A percentile compares a stretch with the other conserved stretches of the same genome.
Conservation (phyloP, 2,797 vertebrate genomes). For the Myripristis murdjan region DNA sequence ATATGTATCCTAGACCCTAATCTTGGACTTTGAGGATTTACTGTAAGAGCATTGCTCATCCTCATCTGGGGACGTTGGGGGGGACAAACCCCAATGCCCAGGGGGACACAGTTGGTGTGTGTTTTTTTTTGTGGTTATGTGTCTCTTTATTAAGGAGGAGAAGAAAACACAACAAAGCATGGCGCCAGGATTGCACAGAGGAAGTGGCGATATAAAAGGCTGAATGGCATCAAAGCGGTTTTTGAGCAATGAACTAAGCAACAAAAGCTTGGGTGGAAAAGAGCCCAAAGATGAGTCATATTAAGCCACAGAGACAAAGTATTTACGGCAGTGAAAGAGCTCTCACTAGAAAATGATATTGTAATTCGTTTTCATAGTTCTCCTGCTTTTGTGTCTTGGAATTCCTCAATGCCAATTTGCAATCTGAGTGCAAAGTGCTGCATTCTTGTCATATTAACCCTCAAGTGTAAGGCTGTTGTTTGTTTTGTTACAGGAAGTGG, state of each 20-base stretch:
- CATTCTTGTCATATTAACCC: conserved; percentile 48
- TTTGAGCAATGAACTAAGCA: conserved; percentile 74
- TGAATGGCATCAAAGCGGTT: conserved; percentile 88
- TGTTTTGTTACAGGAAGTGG: conserved; percentile 49
- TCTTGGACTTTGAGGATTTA: conserved; percentile 62
- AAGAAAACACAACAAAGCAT: conserved; percentile 80
- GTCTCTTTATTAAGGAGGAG: conserved; percentile 68
- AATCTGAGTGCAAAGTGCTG: conserved; percentile 34
- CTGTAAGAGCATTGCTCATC: conserved; percentile 71
- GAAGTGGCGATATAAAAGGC: conserved; percentile 85
- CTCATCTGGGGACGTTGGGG: conserved; percentile 34
- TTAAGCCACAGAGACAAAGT: conserved; percentile 63
- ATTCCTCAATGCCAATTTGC: conserved; percentile 35
- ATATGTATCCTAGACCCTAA: conserved; percentile 39
- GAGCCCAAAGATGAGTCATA: conserved; percentile 82
- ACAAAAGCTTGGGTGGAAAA: conserved; percentile 79
- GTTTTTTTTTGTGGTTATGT: conserved; percentile 65
- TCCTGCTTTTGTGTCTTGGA: conserved; percentile 46
- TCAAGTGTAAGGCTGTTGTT: conserved; percentile 30
- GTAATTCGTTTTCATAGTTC: conserved; percentile 34
- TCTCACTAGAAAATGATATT: conserved; percentile 36
- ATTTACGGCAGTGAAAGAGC: conserved; percentile 48
- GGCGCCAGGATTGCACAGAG: conserved; percentile 82
- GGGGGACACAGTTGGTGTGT: conserved; percentile 37
- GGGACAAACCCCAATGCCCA: conserved; percentile 59